Evolutionary conservation across 2,797 vertebrate genomes (phyloP).

Genomic region (Characodon lateralis): DNA sequence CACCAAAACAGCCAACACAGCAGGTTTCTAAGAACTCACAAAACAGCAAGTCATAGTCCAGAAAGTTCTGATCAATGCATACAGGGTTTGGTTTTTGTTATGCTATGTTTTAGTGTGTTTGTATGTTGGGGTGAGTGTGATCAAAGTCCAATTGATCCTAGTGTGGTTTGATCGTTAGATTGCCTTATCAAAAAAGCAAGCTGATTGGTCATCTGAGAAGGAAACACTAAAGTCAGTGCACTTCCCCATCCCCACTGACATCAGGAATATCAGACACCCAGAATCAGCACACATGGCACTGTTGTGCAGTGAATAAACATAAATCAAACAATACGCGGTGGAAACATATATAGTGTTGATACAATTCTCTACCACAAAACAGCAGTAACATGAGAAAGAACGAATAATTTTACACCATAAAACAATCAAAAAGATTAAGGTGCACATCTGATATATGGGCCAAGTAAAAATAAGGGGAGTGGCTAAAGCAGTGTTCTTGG

Average conservation of each 20-base stretch:
- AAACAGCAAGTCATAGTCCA: slow-evolving; percentile 35
- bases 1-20: slow-evolving; percentile 30
- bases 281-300: not conserved
- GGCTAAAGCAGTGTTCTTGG: not conserved
- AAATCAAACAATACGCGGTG: not conserved
- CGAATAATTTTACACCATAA: not conserved
- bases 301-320: not conserved
- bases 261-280: not conserved
- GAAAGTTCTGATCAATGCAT: slow-evolving; percentile 1
- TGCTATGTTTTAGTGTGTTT: slow-evolving; percentile 1
- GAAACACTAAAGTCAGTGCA: slow-evolving; percentile 14
- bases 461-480: not conserved
- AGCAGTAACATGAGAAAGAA: not conserved
- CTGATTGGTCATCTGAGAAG: slow-evolving; percentile 4
- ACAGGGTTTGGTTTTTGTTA: not conserved
- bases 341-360: not conserved
- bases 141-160: slow-evolving; percentile 24
- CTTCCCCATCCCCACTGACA: not conserved
- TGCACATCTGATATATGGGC: not conserved
- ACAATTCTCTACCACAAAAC: not conserved
- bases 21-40: slow-evolving; percentile 22
- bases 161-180: not conserved
- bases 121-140: not conserved
- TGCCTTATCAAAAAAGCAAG: slow-evolving; percentile 15
- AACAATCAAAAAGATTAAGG: not conserved